These are phyloP conservation scores for Meteorus sp. DNA, from an alignment of 1,140 invertebrate species.

Conservation along the genomic window DNA sequence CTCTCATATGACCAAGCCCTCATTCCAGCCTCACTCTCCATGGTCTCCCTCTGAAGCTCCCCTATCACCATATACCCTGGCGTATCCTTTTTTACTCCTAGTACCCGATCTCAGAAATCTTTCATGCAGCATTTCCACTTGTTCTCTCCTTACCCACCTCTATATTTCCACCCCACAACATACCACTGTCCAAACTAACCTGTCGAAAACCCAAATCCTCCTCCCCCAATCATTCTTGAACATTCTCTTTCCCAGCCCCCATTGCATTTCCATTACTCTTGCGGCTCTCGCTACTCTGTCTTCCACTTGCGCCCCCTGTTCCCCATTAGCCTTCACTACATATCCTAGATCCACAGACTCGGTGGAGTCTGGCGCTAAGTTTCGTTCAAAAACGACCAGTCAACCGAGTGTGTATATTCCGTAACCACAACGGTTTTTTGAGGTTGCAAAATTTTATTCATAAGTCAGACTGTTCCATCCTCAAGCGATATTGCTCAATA, in stretches of 20 bases:
- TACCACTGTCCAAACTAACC: not conserved
- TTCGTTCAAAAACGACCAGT: no score
- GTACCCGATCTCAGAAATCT: conserved; percentile 18
- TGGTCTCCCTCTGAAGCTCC: conserved; percentile 9
- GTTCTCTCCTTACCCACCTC: conserved; percentile 1
- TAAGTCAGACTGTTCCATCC: no score
- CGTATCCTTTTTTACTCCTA: conserved; percentile 1
- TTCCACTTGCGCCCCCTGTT: no score
- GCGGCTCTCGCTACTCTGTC: not conserved
- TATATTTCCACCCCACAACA: conserved; percentile 9
- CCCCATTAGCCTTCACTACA: no score
- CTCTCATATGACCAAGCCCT: conserved; percentile 5
- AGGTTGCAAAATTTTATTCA: no score
- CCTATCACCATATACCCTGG: conserved; percentile 21
- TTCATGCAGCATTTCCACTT: conserved; percentile 9
- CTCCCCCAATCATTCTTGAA: not conserved
- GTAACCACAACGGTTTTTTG: no score
- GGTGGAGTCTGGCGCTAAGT: no score
- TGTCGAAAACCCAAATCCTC: conserved; percentile 12
- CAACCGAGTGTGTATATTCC: no score
- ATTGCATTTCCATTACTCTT: not conserved
- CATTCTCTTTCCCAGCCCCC: conserved; percentile 18
- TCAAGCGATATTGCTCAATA: no score
- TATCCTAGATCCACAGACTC: not conserved
- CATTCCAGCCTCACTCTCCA: conserved; percentile 1